Percentiles rank a stretch among this genome's conserved stretches.
Conservation (phyloP, 2,888 invertebrate genomes). For the Andrena trimmerana region DNA sequence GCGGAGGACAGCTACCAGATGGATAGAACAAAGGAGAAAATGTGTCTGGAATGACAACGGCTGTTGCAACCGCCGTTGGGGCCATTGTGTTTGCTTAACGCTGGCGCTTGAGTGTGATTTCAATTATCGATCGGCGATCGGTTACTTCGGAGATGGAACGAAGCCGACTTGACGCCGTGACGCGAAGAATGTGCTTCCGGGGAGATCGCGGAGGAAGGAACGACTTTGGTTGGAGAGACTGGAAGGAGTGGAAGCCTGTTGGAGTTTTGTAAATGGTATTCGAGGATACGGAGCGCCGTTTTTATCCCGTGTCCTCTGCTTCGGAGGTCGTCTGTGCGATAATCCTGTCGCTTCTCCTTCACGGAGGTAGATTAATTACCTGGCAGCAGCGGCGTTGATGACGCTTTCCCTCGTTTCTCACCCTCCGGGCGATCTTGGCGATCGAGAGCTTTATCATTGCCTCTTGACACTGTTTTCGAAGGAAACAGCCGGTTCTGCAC, state of each 20-base stretch:
- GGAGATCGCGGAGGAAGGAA: not conserved
- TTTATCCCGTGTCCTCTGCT: not conserved
- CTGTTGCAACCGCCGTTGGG: conserved; percentile 59
- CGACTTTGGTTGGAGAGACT: not conserved
- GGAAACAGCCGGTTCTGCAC: conserved; percentile 31
- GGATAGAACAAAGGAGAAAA: conserved; percentile 74
- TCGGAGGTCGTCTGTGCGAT: not conserved
- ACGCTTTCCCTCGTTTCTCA: conserved; percentile 29
- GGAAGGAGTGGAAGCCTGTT: too few species aligned
- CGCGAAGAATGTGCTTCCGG: not conserved
- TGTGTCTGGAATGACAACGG: conserved; percentile 68
- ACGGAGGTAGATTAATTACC: conserved; percentile 43
- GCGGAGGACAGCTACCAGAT: conserved; percentile 61
- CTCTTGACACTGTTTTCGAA: conserved; percentile 48
- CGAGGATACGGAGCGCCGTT: too few species aligned
- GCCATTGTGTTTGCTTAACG: conserved; percentile 68
- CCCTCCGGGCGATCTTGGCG: not conserved
- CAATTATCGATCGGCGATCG: conserved; percentile 57
- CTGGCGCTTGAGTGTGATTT: conserved; percentile 52
- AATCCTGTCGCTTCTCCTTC: conserved; percentile 8
- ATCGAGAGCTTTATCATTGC: conserved; percentile 25
- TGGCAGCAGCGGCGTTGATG: conserved; percentile 32
- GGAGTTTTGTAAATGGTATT: too few species aligned
- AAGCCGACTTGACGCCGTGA: not conserved
- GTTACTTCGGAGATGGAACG: not conserved